Base-by-base conservation (phyloP, 2,888 invertebrate species). In the Choreutis nemorana region DNA sequence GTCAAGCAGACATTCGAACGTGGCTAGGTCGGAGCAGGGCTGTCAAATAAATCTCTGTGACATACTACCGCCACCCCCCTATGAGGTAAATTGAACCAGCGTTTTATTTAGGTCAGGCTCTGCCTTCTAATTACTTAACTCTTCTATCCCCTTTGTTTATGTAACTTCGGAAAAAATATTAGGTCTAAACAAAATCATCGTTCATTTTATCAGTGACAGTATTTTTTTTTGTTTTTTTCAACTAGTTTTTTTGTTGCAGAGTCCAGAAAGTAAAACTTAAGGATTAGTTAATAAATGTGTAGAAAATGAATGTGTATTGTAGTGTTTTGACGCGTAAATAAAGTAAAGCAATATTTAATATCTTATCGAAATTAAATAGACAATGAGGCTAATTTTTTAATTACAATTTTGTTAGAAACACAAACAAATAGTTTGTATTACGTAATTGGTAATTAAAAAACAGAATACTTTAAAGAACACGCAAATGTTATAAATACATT, bases 11-110 rank as follows among this genome's bases (percentile, higher is more conserved):
- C 68, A 75, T 58, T 72, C 75, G 54, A 73, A 67, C 47, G 66
- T 68, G 46, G 64, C 68, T 50, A 66, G 70, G 56, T 72, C 75
- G 50, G 78, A 77, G 48, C 77, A 75, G 54, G 70, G 77, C 58
- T 78, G 78, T 68, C 81, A 81, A 67, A 73, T 81, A 54, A 85
- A 84, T 67, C 83, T 84, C 70, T 83, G 84, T 65, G 84, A 85
- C 65, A 83, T 84, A 81, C 56, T 85, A 43, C 84, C 84, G 35
- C 84, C 84, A 42, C 83, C 83, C 23, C 83, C 83, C 41, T 83
- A 84, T 58, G 83, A 84, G 75, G 78, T 77, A 68, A 67, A 60
- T 62, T 68, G 64, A 35, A 28, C 22, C 32, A 26, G 28, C 22
- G 12, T 23, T 24, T 21, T 27, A 30, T 24, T 30, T 24, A 22